Conservation (phyloP, 2,113 vertebrate genomes). For the Caracal caracal region DNA sequence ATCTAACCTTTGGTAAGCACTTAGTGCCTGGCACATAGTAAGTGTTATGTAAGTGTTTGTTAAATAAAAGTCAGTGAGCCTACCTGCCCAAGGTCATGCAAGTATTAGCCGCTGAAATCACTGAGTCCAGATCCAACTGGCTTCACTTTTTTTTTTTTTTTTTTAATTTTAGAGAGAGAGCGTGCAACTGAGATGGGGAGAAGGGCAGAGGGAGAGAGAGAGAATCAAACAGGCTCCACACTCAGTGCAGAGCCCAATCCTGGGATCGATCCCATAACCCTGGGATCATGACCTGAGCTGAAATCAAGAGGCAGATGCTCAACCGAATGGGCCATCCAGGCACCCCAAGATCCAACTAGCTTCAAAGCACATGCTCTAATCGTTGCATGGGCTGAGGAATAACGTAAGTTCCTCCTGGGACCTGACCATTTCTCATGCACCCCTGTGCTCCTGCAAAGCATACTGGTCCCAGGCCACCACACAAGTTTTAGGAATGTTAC, state of each 20-base stretch:
- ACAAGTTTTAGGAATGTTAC: not conserved
- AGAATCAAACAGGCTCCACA: no score
- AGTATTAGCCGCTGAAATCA: not conserved
- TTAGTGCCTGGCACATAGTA: not conserved
- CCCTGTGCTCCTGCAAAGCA: not conserved
- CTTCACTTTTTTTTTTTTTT: not conserved
- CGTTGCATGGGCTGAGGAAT: accelerated
- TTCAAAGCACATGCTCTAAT: not conserved
- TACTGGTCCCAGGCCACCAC: not conserved
- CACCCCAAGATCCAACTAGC: not conserved
- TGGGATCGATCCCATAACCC: no score
- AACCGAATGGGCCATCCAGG: no score
- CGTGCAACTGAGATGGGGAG: no score
- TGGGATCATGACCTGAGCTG: no score
- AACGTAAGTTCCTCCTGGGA: not conserved
- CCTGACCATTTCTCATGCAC: accelerated
- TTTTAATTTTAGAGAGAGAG: no score
- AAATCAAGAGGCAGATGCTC: no score
- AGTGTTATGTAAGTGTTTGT: not conserved
- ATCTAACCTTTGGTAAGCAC: not conserved
- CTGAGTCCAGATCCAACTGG: not conserved
- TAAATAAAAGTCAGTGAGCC: not conserved
- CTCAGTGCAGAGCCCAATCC: no score
- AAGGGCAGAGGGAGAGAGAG: no score
- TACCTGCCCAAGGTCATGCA: not conserved